Percentiles rank a stretch among this genome's conserved stretches.
Conservation (phyloP, 1,140 invertebrate genomes). For the Calliphora vicina region DNA sequence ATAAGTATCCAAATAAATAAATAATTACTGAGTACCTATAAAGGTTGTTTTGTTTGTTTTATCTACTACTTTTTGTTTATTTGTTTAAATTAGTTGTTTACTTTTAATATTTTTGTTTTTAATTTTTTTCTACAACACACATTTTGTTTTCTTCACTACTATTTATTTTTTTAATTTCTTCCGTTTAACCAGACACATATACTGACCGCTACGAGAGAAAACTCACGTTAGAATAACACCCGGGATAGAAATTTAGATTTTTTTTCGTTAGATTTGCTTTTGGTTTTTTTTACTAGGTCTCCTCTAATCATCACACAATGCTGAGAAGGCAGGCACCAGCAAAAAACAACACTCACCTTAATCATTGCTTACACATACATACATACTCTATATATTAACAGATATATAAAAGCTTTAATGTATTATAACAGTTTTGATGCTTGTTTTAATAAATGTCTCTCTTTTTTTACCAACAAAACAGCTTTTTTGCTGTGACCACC, state of each 20-base stretch:
- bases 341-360: neutral
- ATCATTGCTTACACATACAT: neutral
- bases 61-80: neutral
- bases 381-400: neutral
- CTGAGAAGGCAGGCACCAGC: neutral
- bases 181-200: constrained; percentile 8
- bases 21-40: neutral
- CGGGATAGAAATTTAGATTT: constrained; percentile 19
- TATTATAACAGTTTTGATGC: neutral
- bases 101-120: neutral
- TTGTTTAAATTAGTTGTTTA: neutral
- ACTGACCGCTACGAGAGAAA: constrained; percentile 36
- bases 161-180: constrained; percentile 27
- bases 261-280: neutral
- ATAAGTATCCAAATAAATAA: neutral
- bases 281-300: constrained; percentile 1
- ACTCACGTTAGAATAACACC: constrained; percentile 38
- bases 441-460: neutral
- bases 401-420: neutral
- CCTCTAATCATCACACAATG: neutral
- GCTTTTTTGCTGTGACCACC: constrained; percentile 15
- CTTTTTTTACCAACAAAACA: neutral
- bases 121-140: neutral
- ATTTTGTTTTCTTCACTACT: neutral
- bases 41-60: neutral